Conservation (phyloP, 2,888 invertebrate genomes). For the Entomobrya proxima region DNA sequence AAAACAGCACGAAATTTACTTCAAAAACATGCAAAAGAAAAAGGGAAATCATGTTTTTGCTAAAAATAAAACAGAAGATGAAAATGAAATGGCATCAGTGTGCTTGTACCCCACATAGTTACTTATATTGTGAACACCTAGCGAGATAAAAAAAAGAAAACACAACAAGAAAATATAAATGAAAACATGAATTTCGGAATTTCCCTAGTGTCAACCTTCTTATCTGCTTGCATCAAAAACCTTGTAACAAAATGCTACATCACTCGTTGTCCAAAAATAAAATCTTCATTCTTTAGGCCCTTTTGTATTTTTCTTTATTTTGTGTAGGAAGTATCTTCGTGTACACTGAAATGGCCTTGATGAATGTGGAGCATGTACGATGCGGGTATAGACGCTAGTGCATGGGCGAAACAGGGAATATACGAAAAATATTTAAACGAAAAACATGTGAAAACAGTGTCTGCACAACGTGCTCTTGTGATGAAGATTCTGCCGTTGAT, state of each 20-base stretch:
- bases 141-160: background rate
- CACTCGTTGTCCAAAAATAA: background rate
- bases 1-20: background rate
- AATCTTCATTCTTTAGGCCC: background rate
- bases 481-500: background rate
- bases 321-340: background rate
- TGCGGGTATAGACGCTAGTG: background rate
- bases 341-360: slow-evolving; percentile 5
- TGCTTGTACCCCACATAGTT: background rate
- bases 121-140: background rate
- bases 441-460: background rate
- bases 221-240: background rate
- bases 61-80: too few species aligned
- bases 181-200: slow-evolving; percentile 60
- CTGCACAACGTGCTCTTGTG: background rate
- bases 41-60: background rate
- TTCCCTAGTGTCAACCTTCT: slow-evolving; percentile 55
- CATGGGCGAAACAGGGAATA: background rate
- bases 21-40: background rate
- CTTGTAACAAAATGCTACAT: background rate
- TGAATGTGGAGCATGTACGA: background rate
- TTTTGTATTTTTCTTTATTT: background rate
- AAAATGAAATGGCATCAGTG: too few species aligned
- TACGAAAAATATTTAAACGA: background rate
- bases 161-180: slow-evolving; percentile 36